Conservation (phyloP, 2,888 invertebrate species). For the Cartodere bifasciata region DNA sequence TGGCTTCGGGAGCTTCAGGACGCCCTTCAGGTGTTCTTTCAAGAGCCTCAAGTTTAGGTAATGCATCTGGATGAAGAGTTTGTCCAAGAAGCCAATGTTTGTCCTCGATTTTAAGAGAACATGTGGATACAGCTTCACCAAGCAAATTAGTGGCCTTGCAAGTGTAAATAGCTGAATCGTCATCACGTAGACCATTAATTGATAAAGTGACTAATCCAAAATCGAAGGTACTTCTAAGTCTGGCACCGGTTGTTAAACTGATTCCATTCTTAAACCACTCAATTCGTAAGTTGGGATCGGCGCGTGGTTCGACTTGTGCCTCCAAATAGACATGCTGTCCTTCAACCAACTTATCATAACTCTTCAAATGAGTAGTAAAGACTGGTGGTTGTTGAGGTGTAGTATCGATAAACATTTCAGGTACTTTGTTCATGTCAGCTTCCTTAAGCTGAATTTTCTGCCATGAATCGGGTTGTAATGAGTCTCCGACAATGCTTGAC, state of each 20-base stretch:
- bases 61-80: conserved; percentile 78
- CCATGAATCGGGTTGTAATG: conserved; percentile 84
- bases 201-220: conserved; percentile 92
- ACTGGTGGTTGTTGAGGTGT: conserved; percentile 86
- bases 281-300: conserved; percentile 74
- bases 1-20: conserved; percentile 59
- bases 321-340: conserved; percentile 78
- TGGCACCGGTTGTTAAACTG: conserved; percentile 72
- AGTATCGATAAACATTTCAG: conserved; percentile 75
- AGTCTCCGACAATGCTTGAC: conserved; percentile 68
- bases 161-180: conserved; percentile 91
- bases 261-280: conserved; percentile 93
- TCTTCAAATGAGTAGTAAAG: conserved; percentile 85
- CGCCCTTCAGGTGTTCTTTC: conserved; percentile 64
- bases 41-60: conserved; percentile 72
- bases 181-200: conserved; percentile 72
- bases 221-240: conserved; percentile 88
- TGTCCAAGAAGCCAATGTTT: conserved; percentile 80
- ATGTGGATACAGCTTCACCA: conserved; percentile 90
- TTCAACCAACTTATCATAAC: conserved; percentile 71
- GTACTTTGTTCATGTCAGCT: conserved; percentile 81
- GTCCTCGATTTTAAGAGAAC: conserved; percentile 79
- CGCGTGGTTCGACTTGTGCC: conserved; percentile 82
- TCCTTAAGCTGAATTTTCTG: conserved; percentile 84
- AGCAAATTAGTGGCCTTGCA: conserved; percentile 87